Evolutionary conservation across 2,888 invertebrate species (phyloP).

Genomic region (Rhodophaea formosa): DNA sequence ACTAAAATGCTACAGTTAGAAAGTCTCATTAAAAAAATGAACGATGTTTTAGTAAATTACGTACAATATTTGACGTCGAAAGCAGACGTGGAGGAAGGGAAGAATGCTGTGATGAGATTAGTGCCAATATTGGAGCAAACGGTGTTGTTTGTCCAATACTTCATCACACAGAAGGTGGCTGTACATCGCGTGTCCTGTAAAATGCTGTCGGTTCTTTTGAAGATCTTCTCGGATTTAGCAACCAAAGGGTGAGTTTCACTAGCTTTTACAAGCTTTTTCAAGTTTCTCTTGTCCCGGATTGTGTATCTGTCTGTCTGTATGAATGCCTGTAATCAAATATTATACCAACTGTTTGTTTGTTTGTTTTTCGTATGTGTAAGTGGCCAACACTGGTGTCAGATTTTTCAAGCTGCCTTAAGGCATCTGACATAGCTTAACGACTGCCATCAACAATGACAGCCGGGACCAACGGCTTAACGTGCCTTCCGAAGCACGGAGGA

Average conservation of each 20-base stretch:
- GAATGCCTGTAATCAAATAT: too few relatives aligned
- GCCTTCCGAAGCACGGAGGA: too few relatives aligned
- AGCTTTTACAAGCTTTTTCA: too few relatives aligned
- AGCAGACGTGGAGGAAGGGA: conserved; percentile 43
- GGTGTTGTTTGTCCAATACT: conserved; percentile 87
- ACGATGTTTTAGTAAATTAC: conserved; percentile 60
- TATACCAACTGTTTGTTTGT: too few relatives aligned
- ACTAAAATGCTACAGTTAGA: conserved; percentile 81
- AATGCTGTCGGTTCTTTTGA: conserved; percentile 89
- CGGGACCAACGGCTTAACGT: too few relatives aligned
- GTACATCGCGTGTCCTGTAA: conserved; percentile 90
- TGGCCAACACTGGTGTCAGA: too few relatives aligned
- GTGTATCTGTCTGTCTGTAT: too few relatives aligned
- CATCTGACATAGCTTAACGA: too few relatives aligned
- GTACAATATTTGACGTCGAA: conserved; percentile 61
- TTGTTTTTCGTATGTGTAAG: too few relatives aligned
- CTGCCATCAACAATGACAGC: too few relatives aligned
- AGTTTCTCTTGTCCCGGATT: too few relatives aligned
- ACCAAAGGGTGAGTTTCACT: conserved; percentile 81
- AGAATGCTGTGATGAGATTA: conserved; percentile 65
- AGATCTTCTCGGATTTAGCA: conserved; percentile 91
- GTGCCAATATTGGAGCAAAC: conserved; percentile 90
- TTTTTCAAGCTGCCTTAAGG: too few relatives aligned
- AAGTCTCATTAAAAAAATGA: conserved; percentile 61
- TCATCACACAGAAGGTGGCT: conserved; percentile 88